Percentiles rank a stretch among this genome's conserved stretches.
phyloP scores from a whole-genome alignment of 2,888 invertebrate species.

The Seladonia tumulorum region DNA sequence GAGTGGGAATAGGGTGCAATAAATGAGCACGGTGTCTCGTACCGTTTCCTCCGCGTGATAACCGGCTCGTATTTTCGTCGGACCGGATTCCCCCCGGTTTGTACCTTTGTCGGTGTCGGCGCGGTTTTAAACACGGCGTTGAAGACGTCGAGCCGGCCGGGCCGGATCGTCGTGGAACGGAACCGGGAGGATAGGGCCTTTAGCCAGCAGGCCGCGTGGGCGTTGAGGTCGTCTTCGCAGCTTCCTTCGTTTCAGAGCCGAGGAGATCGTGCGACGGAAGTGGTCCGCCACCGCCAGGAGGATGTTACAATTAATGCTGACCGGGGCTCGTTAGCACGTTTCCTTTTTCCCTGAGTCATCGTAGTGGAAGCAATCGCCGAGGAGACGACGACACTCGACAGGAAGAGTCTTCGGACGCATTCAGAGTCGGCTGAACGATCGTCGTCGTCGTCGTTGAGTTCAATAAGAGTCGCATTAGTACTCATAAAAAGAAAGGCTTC shows the following conservation, averaged over 20 bases:
- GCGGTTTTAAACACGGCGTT: slow-evolving; percentile 9
- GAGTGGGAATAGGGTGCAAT: background rate
- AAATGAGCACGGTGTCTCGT: background rate
- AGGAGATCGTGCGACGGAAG: slow-evolving; percentile 74
- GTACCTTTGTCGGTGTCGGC: slow-evolving; percentile 9
- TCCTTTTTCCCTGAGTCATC: slow-evolving; percentile 81
- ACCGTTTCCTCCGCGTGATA: background rate
- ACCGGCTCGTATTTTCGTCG: slow-evolving; percentile 16
- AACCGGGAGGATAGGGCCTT: slow-evolving; percentile 61
- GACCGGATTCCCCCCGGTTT: background rate
- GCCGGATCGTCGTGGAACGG: background rate
- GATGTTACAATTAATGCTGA: slow-evolving; percentile 83
- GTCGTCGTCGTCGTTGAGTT: slow-evolving; percentile 25
- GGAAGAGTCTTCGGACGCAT: slow-evolving; percentile 13
- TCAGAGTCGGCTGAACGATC: slow-evolving; percentile 18
- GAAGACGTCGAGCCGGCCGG: slow-evolving; percentile 21
- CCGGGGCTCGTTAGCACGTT: slow-evolving; percentile 82
- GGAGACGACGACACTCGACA: slow-evolving; percentile 34
- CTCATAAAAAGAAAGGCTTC: background rate
- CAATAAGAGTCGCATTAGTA: slow-evolving; percentile 9
- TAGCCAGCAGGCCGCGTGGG: slow-evolving; percentile 75
- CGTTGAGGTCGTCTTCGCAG: slow-evolving; percentile 81
- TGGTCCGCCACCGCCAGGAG: slow-evolving; percentile 76
- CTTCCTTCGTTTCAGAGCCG: slow-evolving; percentile 78
- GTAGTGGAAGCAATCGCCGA: slow-evolving; percentile 63